Base-by-base conservation (phyloP, 2,797 vertebrate genomes). In the Hyperoplus immaculatus region DNA sequence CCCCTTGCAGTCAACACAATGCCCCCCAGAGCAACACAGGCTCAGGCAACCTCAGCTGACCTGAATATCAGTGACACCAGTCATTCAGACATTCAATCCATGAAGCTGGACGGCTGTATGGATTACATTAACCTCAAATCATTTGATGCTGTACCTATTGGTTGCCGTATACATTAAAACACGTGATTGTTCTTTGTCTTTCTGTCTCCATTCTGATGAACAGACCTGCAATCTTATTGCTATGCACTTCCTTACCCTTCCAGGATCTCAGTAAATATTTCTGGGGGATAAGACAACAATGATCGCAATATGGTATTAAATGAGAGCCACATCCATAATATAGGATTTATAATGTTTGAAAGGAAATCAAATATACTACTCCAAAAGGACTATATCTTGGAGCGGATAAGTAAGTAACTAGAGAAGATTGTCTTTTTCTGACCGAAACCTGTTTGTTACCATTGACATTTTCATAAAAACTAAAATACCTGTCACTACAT, bases 1-100 rank as follows among this genome's bases (percentile, higher is more conserved):
- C 74, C 84, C 71, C 78, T 29, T 83, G 71, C 82, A 82, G 90
- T 88, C 87, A 90, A 84, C 88, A 89, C 84, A 87, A 83, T 75
- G 70, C 54, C 78, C 85, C 74, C 76, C 41, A 46, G 75, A 80
- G 77, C 84, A 82, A 82, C 47, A 68, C 81, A 72, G 79, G 53
- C 77, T 83, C 85, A 59, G 29, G 81, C 68, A 76, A 75, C 87
- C 84, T 89, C 88, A 78, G 69, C 85, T 87, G 88, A 91, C 86
- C 88, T 86, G 83, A 88, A 94, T 88, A 88, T 89, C 84, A 90
- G 78, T 88, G 83, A 82, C 78, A 86, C 15, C 77, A 65, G 72
- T 78, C 79, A 83, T 76, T 85, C 68, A 85, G 53, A 29, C 63
- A 69, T 64, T 6, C 76, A 74, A 71, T 71, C 36, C 29, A 29